Percentiles rank a stretch among this genome's conserved stretches.
phyloP scores from a whole-genome alignment of 2,113 vertebrate genomes.

The Mormyrus iriodes region DNA sequence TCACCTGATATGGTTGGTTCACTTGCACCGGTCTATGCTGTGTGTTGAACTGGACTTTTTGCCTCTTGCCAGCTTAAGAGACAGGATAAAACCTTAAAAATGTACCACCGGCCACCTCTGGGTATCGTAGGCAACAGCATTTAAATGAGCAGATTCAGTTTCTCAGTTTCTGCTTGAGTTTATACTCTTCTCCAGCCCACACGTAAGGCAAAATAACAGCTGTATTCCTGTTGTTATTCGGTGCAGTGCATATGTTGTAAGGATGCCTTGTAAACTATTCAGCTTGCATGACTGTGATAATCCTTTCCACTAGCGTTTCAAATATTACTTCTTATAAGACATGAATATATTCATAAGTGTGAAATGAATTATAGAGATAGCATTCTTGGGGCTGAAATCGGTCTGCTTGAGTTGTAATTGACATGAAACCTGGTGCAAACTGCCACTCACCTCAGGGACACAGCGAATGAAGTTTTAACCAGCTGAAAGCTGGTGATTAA shows the following conservation, averaged over 20 bases:
- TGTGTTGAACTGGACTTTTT: not conserved
- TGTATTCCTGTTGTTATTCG: not conserved
- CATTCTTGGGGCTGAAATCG: not conserved
- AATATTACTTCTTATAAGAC: not conserved
- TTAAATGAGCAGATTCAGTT: not conserved
- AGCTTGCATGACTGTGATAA: not conserved
- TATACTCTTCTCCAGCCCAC: not conserved
- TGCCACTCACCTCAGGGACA: slow-evolving; percentile 1
- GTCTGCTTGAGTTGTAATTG: not conserved
- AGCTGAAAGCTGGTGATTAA: not conserved
- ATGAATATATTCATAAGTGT: not conserved
- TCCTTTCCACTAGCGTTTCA: not conserved
- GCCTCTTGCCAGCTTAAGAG: not conserved
- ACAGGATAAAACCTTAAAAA: not conserved
- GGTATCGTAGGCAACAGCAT: not conserved
- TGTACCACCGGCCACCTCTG: not conserved
- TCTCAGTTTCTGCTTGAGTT: not conserved
- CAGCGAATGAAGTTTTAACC: not conserved
- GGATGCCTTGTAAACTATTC: not conserved
- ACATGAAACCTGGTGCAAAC: not conserved
- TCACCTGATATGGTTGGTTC: not conserved
- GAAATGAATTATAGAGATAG: not conserved
- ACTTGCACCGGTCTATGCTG: not conserved
- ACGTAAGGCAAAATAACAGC: not conserved
- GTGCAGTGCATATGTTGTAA: not conserved